Conservation (phyloP, 2,888 invertebrate species). For the Hyppa rectilinea region DNA sequence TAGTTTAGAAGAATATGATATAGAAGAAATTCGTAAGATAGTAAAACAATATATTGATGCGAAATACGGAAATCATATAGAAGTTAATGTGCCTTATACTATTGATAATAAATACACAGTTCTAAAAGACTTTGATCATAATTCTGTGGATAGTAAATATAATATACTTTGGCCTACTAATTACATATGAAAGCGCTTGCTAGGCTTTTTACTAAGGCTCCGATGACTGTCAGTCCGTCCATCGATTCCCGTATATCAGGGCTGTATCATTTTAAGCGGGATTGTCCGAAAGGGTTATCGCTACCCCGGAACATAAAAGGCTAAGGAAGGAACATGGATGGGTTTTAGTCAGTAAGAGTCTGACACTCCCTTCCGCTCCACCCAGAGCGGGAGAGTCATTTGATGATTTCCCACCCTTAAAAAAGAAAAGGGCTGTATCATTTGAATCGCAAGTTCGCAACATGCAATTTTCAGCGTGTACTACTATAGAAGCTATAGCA, state of each 20-base stretch:
- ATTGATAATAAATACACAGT: constrained; percentile 48
- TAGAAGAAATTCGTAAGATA: constrained; percentile 43
- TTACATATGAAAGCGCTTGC: constrained; percentile 15
- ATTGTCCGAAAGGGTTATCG: too few relatives aligned
- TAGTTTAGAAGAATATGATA: constrained; percentile 37
- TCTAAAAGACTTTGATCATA: constrained; percentile 32
- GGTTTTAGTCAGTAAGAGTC: too few relatives aligned
- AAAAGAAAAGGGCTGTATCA: too few relatives aligned
- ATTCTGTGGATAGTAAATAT: constrained; percentile 15
- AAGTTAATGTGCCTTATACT: constrained; percentile 46
- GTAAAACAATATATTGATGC: constrained; percentile 52
- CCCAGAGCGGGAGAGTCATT: too few relatives aligned
- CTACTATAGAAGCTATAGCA: too few relatives aligned
- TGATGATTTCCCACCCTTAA: too few relatives aligned
- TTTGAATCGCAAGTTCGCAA: too few relatives aligned
- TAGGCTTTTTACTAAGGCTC: not conserved
- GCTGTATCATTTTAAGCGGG: not conserved
- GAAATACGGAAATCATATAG: constrained; percentile 58
- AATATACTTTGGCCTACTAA: constrained; percentile 63
- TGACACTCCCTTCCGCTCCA: too few relatives aligned
- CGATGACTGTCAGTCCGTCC: not conserved
- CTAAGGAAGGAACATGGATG: too few relatives aligned
- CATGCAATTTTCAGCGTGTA: too few relatives aligned
- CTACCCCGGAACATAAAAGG: too few relatives aligned
- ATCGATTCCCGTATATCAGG: too few relatives aligned